Evolutionary conservation across 2,113 vertebrate species (phyloP).

Genomic region (Proterorhinus semilunaris): DNA sequence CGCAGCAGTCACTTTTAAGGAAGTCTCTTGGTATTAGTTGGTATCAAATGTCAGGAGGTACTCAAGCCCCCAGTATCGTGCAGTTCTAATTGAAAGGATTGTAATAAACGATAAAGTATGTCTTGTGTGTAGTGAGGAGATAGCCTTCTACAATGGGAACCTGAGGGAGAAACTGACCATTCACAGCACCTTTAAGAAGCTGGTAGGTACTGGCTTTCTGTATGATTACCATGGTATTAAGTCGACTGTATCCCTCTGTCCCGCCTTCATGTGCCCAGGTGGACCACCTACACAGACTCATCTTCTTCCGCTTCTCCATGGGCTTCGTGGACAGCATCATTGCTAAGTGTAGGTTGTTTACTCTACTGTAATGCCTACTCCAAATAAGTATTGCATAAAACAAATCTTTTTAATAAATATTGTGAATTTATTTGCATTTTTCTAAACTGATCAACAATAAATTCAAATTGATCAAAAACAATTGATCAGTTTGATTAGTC

Average conservation of each 20-base stretch:
- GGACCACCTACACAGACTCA: slow-evolving; percentile 94
- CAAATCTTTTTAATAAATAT: too few relatives aligned
- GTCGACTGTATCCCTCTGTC: background rate
- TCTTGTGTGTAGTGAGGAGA: slow-evolving; percentile 86
- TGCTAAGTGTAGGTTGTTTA: slow-evolving; percentile 90
- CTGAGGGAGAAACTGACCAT: slow-evolving; percentile 93
- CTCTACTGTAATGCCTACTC: background rate
- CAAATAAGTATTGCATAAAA: too few relatives aligned
- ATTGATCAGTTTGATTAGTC: too few relatives aligned
- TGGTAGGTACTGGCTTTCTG: slow-evolving; percentile 77
- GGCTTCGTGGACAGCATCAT: slow-evolving; percentile 96
- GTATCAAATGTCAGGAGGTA: too few relatives aligned
- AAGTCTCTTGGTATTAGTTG: too few relatives aligned
- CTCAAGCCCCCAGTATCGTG: too few relatives aligned
- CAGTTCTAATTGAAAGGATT: background rate
- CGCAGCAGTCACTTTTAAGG: too few relatives aligned
- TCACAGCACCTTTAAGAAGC: slow-evolving; percentile 86
- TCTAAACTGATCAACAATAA: too few relatives aligned
- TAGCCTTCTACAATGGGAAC: slow-evolving; percentile 98
- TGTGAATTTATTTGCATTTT: too few relatives aligned
- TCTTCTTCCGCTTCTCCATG: slow-evolving; percentile 97
- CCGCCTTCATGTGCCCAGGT: slow-evolving; percentile 75
- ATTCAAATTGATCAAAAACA: too few relatives aligned
- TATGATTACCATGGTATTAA: background rate
- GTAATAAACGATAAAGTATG: background rate